These are phyloP conservation scores for Mythimna impura DNA, from an alignment of 2,888 invertebrate genomes.

Conservation along the genomic window DNA sequence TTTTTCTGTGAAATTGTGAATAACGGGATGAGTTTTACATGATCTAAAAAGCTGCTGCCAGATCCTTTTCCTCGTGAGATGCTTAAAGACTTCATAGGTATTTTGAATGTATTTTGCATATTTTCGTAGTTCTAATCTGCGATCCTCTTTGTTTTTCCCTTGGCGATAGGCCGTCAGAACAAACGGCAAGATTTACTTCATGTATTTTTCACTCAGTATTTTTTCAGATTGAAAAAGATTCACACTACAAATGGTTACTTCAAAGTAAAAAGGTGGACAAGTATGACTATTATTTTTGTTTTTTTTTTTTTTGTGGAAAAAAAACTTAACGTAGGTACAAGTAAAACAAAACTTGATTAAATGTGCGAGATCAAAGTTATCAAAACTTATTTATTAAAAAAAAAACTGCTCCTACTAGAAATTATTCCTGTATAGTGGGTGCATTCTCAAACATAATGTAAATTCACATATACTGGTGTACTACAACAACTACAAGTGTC, in stretches of 20 bases:
- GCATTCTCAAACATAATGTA: too few species aligned
- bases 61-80: conserved; percentile 18
- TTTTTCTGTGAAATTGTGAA: conserved; percentile 64
- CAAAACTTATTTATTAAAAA: too few species aligned
- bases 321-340: too few species aligned
- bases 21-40: conserved; percentile 58
- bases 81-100: conserved; percentile 16
- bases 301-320: too few species aligned
- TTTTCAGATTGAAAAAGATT: neutral
- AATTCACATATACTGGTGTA: too few species aligned
- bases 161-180: neutral
- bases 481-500: too few species aligned
- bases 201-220: neutral
- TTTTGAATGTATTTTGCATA: neutral
- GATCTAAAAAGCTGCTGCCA: conserved; percentile 53
- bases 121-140: neutral
- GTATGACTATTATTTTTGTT: neutral
- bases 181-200: neutral
- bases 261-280: neutral
- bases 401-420: too few species aligned
- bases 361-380: too few species aligned
- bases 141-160: neutral
- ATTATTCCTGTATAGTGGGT: too few species aligned
- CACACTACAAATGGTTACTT: neutral
- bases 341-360: neutral